Evolutionary conservation across 2,888 invertebrate species (phyloP).

Genomic region (Drosophila kokeensis): DNA sequence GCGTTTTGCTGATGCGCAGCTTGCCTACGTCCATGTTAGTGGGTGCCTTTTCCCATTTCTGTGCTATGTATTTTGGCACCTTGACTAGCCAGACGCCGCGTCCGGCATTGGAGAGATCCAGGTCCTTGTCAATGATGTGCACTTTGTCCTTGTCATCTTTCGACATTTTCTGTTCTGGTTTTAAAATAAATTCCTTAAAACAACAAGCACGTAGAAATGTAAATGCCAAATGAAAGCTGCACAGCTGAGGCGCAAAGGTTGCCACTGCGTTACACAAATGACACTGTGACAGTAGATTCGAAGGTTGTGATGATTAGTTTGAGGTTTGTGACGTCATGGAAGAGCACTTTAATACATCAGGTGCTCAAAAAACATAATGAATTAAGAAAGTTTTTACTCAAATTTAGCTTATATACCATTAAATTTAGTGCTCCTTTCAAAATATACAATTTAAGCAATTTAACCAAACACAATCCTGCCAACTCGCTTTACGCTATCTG

Average conservation of each 20-base stretch:
- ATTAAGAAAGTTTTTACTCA: too few relatives aligned
- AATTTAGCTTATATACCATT: not conserved
- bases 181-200: not conserved
- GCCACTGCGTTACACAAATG: conserved; percentile 12
- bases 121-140: conserved; percentile 90
- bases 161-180: conserved; percentile 74
- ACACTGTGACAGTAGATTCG: not conserved
- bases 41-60: conserved; percentile 96
- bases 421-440: not conserved
- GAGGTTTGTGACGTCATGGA: conserved; percentile 5
- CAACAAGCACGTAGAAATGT: conserved; percentile 25
- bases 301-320: not conserved
- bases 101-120: conserved; percentile 95
- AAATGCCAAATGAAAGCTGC: conserved; percentile 27
- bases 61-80: conserved; percentile 97
- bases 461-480: conserved; percentile 25
- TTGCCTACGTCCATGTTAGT: conserved; percentile 97
- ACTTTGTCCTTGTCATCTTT: conserved; percentile 85
- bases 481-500: conserved; percentile 26
- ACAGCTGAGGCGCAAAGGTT: conserved; percentile 40
- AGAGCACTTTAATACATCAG: not conserved
- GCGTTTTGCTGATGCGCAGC: conserved; percentile 92
- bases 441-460: not conserved
- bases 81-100: conserved; percentile 99
- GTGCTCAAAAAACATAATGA: not conserved